Percentiles rank a stretch among this genome's conserved stretches.
These are phyloP conservation scores for Genyomyrus donnyi DNA, from an alignment of 2,113 vertebrate species.

Conservation along the genomic window DNA sequence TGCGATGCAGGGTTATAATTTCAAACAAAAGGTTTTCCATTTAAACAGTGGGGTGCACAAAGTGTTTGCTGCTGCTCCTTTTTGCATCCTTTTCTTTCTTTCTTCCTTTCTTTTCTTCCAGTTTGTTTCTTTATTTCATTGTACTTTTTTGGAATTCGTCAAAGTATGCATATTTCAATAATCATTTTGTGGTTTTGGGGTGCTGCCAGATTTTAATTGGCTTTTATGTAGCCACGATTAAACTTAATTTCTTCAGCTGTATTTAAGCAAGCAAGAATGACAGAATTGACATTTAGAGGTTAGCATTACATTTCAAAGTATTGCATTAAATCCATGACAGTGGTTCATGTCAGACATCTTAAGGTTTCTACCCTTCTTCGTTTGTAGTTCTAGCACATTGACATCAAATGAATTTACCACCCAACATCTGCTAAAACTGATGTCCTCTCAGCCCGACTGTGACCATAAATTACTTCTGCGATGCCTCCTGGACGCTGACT, in stretches of 20 bases:
- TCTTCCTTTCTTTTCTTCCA: not conserved
- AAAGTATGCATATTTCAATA: constrained; percentile 52
- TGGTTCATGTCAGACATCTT: constrained; percentile 44
- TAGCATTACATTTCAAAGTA: constrained; percentile 59
- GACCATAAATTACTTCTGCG: constrained; percentile 77
- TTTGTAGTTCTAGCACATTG: constrained; percentile 65
- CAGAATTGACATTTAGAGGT: constrained; percentile 65
- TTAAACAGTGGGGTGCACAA: constrained; percentile 55
- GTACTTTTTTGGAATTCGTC: constrained; percentile 58
- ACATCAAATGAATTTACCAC: constrained; percentile 60
- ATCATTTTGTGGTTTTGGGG: constrained; percentile 68
- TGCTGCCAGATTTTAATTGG: constrained; percentile 77
- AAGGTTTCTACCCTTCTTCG: constrained; percentile 31
- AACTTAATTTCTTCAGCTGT: constrained; percentile 70
- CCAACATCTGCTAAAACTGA: constrained; percentile 75
- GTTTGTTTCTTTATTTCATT: constrained; percentile 50
- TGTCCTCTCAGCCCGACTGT: constrained; percentile 77
- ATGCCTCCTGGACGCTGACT: constrained; percentile 71
- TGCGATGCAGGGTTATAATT: constrained; percentile 39
- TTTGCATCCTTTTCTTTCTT: constrained; percentile 30
- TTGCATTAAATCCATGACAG: constrained; percentile 63
- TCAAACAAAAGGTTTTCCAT: constrained; percentile 49
- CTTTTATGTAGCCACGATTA: constrained; percentile 78
- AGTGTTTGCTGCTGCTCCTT: constrained; percentile 40
- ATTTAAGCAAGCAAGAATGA: constrained; percentile 69